A percentile compares a stretch with the other conserved stretches of the same genome.
Conservation (phyloP, 2,888 invertebrate genomes). For the Euplexia lucipara region DNA sequence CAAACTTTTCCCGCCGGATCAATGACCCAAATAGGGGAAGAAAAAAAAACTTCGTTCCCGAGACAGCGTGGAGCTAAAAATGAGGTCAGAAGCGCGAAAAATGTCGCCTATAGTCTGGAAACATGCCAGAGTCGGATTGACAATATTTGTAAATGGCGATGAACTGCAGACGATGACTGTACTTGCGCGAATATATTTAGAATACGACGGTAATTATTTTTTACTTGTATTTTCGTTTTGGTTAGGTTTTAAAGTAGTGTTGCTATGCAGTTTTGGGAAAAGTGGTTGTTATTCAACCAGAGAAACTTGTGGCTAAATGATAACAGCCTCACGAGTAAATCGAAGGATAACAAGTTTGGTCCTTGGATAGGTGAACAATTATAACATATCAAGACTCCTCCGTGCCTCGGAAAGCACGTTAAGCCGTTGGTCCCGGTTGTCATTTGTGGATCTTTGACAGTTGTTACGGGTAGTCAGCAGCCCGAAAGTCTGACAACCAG, state of each 20-base stretch:
- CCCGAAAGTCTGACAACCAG: too few species aligned
- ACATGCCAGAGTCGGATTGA: constrained; percentile 73
- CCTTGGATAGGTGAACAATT: too few species aligned
- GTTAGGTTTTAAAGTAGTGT: constrained; percentile 29
- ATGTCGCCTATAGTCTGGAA: constrained; percentile 79
- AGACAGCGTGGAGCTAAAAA: constrained; percentile 83
- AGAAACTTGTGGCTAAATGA: too few species aligned
- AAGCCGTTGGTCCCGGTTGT: too few species aligned
- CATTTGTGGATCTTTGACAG: too few species aligned
- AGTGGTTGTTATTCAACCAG: neutral
- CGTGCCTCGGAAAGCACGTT: too few species aligned
- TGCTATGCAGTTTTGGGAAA: constrained; percentile 12
- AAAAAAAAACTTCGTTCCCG: constrained; percentile 60
- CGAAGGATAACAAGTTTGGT: too few species aligned
- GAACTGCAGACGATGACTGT: constrained; percentile 72
- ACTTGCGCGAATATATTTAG: constrained; percentile 64
- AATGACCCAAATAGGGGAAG: constrained; percentile 65
- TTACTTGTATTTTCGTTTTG: constrained; percentile 43
- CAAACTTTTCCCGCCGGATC: constrained; percentile 48
- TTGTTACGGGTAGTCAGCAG: too few species aligned
- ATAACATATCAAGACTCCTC: too few species aligned
- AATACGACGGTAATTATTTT: constrained; percentile 60
- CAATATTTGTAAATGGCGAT: constrained; percentile 78
- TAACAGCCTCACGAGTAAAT: too few species aligned
- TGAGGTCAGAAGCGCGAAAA: constrained; percentile 83